phyloP scores from a whole-genome alignment of 2,113 vertebrate genomes.

The Peucedramus taeniatus region DNA sequence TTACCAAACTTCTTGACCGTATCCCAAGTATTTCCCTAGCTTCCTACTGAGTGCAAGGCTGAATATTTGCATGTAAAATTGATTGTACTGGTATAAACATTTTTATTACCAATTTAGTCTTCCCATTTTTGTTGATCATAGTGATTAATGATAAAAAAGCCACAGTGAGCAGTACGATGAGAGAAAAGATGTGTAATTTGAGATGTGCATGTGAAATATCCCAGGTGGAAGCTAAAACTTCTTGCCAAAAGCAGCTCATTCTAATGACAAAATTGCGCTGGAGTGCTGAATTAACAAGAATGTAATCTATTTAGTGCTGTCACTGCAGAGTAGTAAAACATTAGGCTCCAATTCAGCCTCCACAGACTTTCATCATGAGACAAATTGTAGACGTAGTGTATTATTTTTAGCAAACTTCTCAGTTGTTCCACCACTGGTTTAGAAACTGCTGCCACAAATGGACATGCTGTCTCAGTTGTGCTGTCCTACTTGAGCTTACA shows the following conservation, averaged over 20 bases:
- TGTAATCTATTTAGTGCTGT: neutral
- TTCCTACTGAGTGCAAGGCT: neutral
- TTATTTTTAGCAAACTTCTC: neutral
- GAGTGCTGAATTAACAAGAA: slow-evolving; percentile 15
- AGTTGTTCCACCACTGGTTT: neutral
- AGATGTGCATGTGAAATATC: neutral
- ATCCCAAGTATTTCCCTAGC: neutral
- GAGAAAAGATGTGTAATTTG: neutral
- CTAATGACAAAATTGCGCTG: neutral
- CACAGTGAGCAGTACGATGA: neutral
- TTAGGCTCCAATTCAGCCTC: neutral
- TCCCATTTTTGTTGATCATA: neutral
- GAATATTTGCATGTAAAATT: neutral
- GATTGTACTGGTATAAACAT: neutral
- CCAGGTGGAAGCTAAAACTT: neutral
- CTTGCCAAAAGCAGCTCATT: neutral
- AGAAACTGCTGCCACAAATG: neutral
- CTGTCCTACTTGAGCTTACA: neutral
- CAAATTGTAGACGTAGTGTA: neutral
- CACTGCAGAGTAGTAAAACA: neutral
- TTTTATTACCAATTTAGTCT: neutral
- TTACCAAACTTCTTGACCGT: neutral
- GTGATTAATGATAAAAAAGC: neutral
- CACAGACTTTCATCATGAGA: neutral
- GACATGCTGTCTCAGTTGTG: neutral